These are phyloP conservation scores for Tetramorium parvispinum DNA, from an alignment of 1,140 invertebrate species.

Conservation along the genomic window DNA sequence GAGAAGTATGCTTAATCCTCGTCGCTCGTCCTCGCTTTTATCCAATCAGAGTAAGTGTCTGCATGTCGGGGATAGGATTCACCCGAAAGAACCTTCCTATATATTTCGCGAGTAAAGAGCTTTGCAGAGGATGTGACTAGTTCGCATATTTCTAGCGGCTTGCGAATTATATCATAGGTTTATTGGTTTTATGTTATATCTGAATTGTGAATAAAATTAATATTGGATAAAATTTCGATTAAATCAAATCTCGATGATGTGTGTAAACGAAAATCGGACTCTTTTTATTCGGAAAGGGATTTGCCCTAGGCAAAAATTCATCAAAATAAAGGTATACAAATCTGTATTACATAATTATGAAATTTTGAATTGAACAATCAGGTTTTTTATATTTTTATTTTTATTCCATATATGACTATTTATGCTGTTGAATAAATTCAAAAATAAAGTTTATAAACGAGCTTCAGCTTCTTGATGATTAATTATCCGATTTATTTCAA, in stretches of 20 bases:
- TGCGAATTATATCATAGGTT: neutral
- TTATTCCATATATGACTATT: neutral
- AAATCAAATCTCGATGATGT: neutral
- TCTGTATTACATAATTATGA: neutral
- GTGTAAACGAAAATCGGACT: neutral
- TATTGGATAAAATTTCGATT: neutral
- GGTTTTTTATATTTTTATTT: neutral
- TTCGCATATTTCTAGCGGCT: conserved; percentile 24
- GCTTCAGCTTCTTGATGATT: neutral
- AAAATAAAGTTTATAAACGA: neutral
- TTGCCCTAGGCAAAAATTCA: neutral
- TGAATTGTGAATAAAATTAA: neutral
- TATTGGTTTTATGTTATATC: neutral
- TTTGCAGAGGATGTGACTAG: conserved; percentile 13
- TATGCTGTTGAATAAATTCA: neutral
- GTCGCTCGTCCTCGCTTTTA: conserved; percentile 48
- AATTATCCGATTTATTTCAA: neutral
- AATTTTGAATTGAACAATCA: neutral
- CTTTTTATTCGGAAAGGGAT: neutral
- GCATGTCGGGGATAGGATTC: conserved; percentile 30
- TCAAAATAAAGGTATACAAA: neutral
- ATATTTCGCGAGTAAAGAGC: conserved; percentile 14
- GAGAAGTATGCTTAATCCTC: conserved; percentile 38
- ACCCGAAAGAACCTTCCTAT: conserved; percentile 29
- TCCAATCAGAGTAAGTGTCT: conserved; percentile 47